phyloP scores from a whole-genome alignment of 2,113 vertebrate species.

The Varanus komodoensis region DNA sequence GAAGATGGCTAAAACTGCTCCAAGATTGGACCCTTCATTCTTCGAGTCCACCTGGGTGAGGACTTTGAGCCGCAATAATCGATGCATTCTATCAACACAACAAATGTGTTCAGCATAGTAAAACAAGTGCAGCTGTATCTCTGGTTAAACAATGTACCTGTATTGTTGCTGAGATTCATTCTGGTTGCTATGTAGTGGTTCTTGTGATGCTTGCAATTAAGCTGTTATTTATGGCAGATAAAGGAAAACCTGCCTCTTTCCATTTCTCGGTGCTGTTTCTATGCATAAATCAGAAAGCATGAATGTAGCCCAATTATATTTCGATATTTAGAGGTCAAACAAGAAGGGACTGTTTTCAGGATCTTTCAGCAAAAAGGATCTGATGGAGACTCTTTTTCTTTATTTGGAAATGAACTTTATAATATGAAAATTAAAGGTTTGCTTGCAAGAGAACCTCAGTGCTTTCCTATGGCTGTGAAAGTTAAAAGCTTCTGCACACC shows the following conservation, averaged over 20 bases:
- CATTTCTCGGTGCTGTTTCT: slow-evolving; percentile 45
- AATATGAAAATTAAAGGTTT: slow-evolving; percentile 71
- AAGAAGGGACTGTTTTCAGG: slow-evolving; percentile 38
- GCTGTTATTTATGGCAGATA: slow-evolving; percentile 50
- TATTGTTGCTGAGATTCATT: slow-evolving; percentile 33
- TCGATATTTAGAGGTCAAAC: slow-evolving; percentile 39
- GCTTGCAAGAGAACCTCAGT: slow-evolving; percentile 55
- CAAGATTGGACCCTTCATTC: slow-evolving; percentile 41
- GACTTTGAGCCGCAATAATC: slow-evolving; percentile 45
- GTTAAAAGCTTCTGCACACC: background rate
- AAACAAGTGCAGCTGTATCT: background rate
- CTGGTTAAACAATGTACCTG: slow-evolving; percentile 17
- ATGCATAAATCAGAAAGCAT: slow-evolving; percentile 64
- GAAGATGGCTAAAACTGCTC: background rate
- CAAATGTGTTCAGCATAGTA: background rate
- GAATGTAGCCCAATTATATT: slow-evolving; percentile 56
- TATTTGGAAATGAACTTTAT: slow-evolving; percentile 28
- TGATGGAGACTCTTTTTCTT: slow-evolving; percentile 43
- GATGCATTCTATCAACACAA: slow-evolving; percentile 56
- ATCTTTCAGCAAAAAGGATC: slow-evolving; percentile 18
- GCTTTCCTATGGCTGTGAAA: slow-evolving; percentile 44
- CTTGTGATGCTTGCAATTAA: slow-evolving; percentile 62
- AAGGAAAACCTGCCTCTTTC: slow-evolving; percentile 51
- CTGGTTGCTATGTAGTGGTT: slow-evolving; percentile 36
- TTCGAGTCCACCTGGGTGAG: slow-evolving; percentile 46